A percentile compares a stretch with the other conserved stretches of the same genome.
Evolutionary conservation across 2,888 invertebrate genomes (phyloP).

Genomic region (Hipparchia semele): DNA sequence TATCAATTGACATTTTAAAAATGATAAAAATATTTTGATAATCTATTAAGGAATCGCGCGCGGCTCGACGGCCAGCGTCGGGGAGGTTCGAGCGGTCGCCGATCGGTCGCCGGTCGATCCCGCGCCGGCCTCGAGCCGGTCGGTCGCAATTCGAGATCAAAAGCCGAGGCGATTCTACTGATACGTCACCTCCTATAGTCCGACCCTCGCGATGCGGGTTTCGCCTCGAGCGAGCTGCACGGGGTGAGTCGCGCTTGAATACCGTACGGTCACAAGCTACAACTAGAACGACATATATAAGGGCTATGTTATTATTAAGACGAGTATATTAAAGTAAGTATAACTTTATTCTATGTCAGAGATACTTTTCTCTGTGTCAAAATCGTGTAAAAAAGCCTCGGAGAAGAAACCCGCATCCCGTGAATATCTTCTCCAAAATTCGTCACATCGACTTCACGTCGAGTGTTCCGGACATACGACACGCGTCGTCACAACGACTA

Average conservation of each 20-base stretch:
- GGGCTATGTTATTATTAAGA: slow-evolving; percentile 5
- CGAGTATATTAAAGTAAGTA: slow-evolving; percentile 10
- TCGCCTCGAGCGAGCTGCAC: background rate
- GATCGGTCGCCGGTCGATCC: slow-evolving; percentile 26
- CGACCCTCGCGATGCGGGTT: slow-evolving; percentile 44
- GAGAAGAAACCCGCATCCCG: slow-evolving; percentile 31
- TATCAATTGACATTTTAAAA: slow-evolving; percentile 69
- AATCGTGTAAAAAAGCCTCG: slow-evolving; percentile 9
- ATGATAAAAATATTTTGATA: slow-evolving; percentile 70
- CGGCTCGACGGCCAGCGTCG: slow-evolving; percentile 33
- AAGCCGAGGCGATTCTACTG: slow-evolving; percentile 51
- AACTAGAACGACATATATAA: slow-evolving; percentile 13
- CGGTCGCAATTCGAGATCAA: slow-evolving; percentile 74
- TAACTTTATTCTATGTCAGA: slow-evolving; percentile 1
- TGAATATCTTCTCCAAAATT: slow-evolving; percentile 30
- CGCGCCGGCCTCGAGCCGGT: slow-evolving; percentile 46
- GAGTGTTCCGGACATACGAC: slow-evolving; percentile 20
- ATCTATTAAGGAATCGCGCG: slow-evolving; percentile 70
- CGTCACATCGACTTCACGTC: slow-evolving; percentile 23
- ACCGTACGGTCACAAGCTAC: background rate
- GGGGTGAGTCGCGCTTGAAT: background rate
- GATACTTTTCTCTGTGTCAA: background rate
- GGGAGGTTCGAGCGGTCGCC: slow-evolving; percentile 13
- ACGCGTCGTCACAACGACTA: slow-evolving; percentile 39
- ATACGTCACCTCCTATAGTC: slow-evolving; percentile 30